phyloP scores from a whole-genome alignment of 2,113 vertebrate genomes.

The Eolophus roseicapilla region DNA sequence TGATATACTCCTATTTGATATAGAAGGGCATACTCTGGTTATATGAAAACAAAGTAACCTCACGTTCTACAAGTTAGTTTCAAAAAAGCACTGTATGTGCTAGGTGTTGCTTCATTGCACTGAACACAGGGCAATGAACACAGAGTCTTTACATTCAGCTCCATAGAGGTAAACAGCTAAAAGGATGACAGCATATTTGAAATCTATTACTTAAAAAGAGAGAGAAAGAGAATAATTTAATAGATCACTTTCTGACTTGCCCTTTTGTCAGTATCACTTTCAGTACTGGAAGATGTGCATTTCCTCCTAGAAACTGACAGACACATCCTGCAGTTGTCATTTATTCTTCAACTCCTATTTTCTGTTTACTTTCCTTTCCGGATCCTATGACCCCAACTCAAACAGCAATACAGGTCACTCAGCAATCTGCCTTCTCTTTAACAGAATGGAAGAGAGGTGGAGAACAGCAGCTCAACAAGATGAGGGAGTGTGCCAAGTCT shows the following conservation, averaged over 20 bases:
- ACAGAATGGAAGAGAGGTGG: neutral
- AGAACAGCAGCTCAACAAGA: neutral
- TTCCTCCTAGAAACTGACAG: slow-evolving; percentile 14
- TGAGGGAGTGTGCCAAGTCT: neutral
- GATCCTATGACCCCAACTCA: slow-evolving; percentile 37
- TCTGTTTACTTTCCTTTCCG: slow-evolving; percentile 27
- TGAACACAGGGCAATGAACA: fast-evolving
- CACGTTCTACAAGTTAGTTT: fast-evolving
- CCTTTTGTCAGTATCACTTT: slow-evolving; percentile 14
- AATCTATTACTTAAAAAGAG: neutral
- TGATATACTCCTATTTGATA: neutral
- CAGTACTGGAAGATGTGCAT: neutral
- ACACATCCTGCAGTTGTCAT: neutral
- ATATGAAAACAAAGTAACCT: neutral
- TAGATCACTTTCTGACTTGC: neutral
- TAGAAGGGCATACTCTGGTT: neutral
- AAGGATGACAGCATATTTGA: neutral
- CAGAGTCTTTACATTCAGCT: neutral
- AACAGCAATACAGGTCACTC: slow-evolving; percentile 1
- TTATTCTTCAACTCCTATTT: slow-evolving; percentile 44
- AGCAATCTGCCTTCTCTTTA: neutral
- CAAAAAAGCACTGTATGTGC: neutral
- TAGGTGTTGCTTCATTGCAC: neutral
- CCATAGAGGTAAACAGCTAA: neutral
- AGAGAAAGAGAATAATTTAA: neutral